phyloP scores from a whole-genome alignment of 2,888 invertebrate genomes.

The Sialis fuliginosa region DNA sequence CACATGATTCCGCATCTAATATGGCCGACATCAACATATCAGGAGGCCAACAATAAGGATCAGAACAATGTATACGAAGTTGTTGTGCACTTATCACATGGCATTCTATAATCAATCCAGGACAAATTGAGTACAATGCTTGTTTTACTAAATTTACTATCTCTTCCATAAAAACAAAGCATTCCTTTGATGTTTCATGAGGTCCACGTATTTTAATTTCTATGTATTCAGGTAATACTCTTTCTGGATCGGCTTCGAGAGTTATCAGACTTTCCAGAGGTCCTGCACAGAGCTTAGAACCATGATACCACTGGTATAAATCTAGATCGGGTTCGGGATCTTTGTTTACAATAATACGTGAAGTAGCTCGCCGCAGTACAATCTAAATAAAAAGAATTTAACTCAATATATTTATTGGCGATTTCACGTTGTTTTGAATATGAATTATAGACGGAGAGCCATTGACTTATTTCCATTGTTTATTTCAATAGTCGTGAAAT shows the following conservation, averaged over 20 bases:
- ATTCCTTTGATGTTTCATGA: conserved; percentile 30
- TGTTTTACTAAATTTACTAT: conserved; percentile 41
- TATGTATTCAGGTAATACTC: conserved; percentile 27
- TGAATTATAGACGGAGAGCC: too few relatives aligned
- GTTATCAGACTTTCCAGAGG: conserved; percentile 49
- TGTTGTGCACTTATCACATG: conserved; percentile 45
- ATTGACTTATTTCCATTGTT: too few relatives aligned
- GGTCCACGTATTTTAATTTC: conserved; percentile 52
- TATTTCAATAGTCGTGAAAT: too few relatives aligned
- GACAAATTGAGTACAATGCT: conserved; percentile 43
- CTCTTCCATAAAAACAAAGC: conserved; percentile 53
- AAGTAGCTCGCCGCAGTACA: conserved; percentile 18
- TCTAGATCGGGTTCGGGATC: conserved; percentile 39
- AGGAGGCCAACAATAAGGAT: conserved; percentile 24
- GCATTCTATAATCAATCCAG: conserved; percentile 45
- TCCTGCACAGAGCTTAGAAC: conserved; percentile 49
- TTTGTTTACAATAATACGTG: conserved; percentile 19
- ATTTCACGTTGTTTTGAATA: not conserved
- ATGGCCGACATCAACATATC: conserved; percentile 23
- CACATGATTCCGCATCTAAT: conserved; percentile 24
- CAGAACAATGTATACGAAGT: conserved; percentile 25
- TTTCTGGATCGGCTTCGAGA: conserved; percentile 27
- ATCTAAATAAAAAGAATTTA: conserved; percentile 13
- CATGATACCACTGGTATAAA: conserved; percentile 53
- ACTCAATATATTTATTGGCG: not conserved